Evolutionary conservation across 2,797 vertebrate species (phyloP).

Genomic region (Pampus argenteus): DNA sequence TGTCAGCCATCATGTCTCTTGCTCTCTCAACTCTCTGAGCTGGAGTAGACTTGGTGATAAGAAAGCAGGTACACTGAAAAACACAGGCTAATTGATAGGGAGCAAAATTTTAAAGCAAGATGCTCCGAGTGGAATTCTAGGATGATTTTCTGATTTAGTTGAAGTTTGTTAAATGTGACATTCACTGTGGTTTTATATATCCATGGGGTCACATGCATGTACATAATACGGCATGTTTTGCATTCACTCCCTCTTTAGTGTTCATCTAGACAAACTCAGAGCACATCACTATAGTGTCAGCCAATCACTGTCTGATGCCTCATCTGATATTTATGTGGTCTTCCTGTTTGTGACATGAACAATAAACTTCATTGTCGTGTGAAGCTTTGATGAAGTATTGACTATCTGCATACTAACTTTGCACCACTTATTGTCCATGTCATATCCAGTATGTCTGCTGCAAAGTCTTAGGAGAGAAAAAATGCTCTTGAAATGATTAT

Average conservation of each 20-base stretch:
- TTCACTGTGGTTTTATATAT: neutral
- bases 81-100: constrained; percentile 49
- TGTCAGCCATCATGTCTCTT: constrained; percentile 41
- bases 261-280: too few species aligned
- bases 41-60: constrained; percentile 30
- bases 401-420: constrained; percentile 12
- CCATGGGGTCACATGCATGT: neutral
- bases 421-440: neutral
- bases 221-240: neutral
- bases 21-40: constrained; percentile 32
- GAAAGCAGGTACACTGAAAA: constrained; percentile 52
- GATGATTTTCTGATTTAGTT: neutral
- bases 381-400: constrained; percentile 9
- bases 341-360: neutral
- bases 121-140: neutral
- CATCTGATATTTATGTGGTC: constrained; percentile 14
- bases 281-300: constrained; percentile 7
- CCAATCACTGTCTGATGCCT: constrained; percentile 48
- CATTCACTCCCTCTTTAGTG: neutral
- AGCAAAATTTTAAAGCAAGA: neutral
- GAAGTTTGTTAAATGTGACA: neutral
- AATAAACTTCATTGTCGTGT: neutral
- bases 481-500: constrained; percentile 10
- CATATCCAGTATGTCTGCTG: neutral
- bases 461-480: neutral